phyloP scores from a whole-genome alignment of 2,888 invertebrate genomes.

The Temnothorax unifasciatus region DNA sequence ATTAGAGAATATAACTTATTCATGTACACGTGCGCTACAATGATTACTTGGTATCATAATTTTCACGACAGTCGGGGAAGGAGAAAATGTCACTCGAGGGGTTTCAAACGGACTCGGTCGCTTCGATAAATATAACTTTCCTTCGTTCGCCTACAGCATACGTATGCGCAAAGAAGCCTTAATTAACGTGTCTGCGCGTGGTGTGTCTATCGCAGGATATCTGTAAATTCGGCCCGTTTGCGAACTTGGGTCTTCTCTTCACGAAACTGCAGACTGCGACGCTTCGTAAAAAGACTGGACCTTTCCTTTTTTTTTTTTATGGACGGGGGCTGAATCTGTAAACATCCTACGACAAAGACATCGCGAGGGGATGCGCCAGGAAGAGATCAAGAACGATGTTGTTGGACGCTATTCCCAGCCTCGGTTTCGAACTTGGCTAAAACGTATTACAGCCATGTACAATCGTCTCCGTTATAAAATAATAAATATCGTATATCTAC shows the following conservation, averaged over 20 bases:
- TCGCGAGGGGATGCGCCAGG: slow-evolving; percentile 49
- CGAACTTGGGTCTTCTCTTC: background rate
- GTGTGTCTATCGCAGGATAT: slow-evolving; percentile 36
- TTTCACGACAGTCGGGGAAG: slow-evolving; percentile 64
- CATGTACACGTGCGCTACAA: slow-evolving; percentile 79
- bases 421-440: slow-evolving; percentile 28
- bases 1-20: slow-evolving; percentile 79
- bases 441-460: slow-evolving; percentile 39
- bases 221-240: slow-evolving; percentile 7
- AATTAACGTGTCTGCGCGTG: slow-evolving; percentile 37
- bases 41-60: slow-evolving; percentile 73
- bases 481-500: slow-evolving; percentile 64
- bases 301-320: background rate
- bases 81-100: slow-evolving; percentile 55
- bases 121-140: slow-evolving; percentile 73
- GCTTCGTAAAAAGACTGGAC: background rate
- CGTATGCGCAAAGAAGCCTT: slow-evolving; percentile 44
- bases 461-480: slow-evolving; percentile 59
- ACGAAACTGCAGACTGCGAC: background rate
- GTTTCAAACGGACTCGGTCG: slow-evolving; percentile 59
- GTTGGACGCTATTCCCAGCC: slow-evolving; percentile 9
- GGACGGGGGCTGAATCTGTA: background rate
- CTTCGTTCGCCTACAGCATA: slow-evolving; percentile 67
- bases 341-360: slow-evolving; percentile 40
- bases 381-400: slow-evolving; percentile 66